Percentiles rank a stretch among this genome's conserved stretches.
Evolutionary conservation across 2,113 vertebrate species (phyloP).

Genomic region (Stegostoma tigrinum): DNA sequence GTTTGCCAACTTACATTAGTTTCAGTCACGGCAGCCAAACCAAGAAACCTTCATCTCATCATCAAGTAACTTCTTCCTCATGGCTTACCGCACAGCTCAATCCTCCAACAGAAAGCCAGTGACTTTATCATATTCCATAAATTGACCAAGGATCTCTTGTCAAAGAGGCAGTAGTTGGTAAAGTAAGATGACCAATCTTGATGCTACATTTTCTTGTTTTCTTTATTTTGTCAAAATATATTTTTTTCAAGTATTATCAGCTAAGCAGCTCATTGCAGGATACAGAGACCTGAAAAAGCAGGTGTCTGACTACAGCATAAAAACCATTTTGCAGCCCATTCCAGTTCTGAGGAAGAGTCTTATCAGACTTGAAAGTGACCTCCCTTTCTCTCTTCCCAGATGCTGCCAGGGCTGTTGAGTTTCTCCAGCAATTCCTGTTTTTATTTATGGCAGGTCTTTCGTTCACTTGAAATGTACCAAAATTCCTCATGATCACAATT

Average conservation of each 20-base stretch:
- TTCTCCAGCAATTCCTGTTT: no score
- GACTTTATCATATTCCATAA: not conserved
- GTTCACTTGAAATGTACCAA: not conserved
- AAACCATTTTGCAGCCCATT: no score
- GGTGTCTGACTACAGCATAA: no score
- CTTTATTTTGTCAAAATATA: not conserved
- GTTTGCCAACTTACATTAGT: not conserved
- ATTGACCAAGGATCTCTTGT: not conserved
- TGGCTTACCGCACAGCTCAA: not conserved
- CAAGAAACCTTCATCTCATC: not conserved
- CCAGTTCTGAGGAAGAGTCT: no score
- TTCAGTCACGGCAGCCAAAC: not conserved
- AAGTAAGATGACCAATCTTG: not conserved
- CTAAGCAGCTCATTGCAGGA: not conserved
- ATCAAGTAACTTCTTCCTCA: not conserved
- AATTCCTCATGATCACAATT: not conserved
- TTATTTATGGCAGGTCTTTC: not conserved
- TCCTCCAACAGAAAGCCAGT: not conserved
- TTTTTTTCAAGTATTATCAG: not conserved
- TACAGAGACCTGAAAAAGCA: not conserved
- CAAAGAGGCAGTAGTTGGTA: not conserved
- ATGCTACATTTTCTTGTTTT: not conserved
- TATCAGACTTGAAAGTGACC: no score
- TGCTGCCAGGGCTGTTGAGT: no score
- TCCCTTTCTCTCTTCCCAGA: no score